Conservation (phyloP, 2,888 invertebrate species). For the Prosopocoilus inquinatus region DNA sequence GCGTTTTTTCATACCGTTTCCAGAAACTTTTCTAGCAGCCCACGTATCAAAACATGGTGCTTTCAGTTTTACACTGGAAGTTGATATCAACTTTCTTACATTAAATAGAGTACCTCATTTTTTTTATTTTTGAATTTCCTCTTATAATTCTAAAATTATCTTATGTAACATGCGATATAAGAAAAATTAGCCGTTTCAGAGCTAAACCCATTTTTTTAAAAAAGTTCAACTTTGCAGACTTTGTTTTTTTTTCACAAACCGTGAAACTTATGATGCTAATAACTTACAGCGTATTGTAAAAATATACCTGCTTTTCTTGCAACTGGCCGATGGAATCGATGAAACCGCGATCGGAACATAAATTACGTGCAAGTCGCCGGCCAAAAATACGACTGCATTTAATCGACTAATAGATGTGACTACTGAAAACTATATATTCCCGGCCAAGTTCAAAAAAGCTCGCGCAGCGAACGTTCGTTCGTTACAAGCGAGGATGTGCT, state of each 20-base stretch:
- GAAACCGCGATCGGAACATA: neutral
- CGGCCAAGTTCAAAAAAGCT: neutral
- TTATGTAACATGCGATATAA: too few relatives aligned
- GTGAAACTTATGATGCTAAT: neutral
- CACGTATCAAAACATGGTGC: too few relatives aligned
- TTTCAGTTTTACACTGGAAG: too few relatives aligned
- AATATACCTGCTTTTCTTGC: neutral
- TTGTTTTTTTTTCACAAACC: too few relatives aligned
- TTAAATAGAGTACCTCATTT: too few relatives aligned
- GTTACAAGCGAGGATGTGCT: neutral
- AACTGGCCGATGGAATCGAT: neutral
- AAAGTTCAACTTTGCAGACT: neutral
- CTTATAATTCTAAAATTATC: too few relatives aligned
- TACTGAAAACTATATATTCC: constrained; percentile 13
- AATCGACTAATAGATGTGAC: constrained; percentile 23
- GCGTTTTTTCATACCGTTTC: too few relatives aligned
- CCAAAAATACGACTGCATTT: constrained; percentile 17
- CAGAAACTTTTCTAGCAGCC: too few relatives aligned
- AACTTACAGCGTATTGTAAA: neutral
- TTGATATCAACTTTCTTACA: too few relatives aligned
- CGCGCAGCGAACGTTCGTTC: neutral
- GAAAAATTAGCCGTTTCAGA: too few relatives aligned
- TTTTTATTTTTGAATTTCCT: too few relatives aligned
- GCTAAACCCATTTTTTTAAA: neutral
- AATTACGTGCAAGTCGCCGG: neutral